Conservation (phyloP, 2,797 vertebrate genomes). For the Gymnopithys bicolor region DNA sequence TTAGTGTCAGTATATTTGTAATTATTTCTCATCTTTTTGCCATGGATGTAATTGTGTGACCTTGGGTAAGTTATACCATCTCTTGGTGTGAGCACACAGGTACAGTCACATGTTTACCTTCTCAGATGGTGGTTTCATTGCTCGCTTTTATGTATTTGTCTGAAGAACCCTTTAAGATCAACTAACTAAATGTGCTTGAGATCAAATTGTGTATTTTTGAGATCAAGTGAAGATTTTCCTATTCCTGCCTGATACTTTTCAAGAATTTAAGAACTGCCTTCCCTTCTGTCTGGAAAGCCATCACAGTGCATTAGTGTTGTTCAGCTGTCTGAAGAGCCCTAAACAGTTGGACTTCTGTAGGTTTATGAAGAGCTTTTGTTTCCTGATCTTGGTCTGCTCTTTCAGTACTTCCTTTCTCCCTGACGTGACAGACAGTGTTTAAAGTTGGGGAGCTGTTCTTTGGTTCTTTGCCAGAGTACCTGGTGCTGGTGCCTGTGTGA, state of each 20-base stretch:
- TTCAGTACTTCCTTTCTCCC: not conserved
- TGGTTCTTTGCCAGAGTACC: constrained; percentile 18
- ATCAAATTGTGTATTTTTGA: not conserved
- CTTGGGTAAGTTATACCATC: not conserved
- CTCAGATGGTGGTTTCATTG: not conserved
- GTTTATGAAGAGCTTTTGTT: constrained; percentile 4
- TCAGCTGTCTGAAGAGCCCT: not conserved
- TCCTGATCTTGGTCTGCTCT: not conserved
- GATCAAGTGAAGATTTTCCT: not conserved
- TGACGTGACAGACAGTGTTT: not conserved
- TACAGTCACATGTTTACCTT: not conserved
- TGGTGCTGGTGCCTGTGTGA: not conserved
- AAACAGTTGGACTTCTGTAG: not conserved
- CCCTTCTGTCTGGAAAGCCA: not conserved
- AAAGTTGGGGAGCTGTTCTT: not conserved
- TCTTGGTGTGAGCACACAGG: not conserved
- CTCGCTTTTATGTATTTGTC: not conserved
- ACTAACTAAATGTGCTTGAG: not conserved
- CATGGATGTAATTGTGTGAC: not conserved
- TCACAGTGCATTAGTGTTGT: not conserved
- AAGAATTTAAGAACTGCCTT: not conserved
- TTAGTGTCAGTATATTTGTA: not conserved
- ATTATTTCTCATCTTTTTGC: not conserved
- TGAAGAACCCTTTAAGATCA: not conserved
- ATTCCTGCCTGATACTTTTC: not conserved